Evolutionary conservation across 1,140 invertebrate genomes (phyloP).

Genomic region (Drosophila suzukii): DNA sequence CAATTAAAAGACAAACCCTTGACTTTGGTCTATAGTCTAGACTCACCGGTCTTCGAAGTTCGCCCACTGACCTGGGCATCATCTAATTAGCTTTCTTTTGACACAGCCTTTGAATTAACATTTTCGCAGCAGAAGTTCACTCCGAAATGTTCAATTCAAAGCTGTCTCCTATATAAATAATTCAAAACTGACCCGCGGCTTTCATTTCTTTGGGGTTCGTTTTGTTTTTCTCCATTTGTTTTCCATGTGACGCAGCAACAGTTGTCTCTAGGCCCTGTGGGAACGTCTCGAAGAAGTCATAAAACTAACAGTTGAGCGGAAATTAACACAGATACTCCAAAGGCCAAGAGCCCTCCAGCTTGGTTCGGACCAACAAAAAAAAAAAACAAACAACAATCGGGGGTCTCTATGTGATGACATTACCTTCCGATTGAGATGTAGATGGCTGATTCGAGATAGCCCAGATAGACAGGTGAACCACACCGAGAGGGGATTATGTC

Average conservation of each 20-base stretch:
- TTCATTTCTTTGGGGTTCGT: slow-evolving; percentile 50
- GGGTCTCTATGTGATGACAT: slow-evolving; percentile 35
- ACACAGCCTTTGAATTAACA: slow-evolving; percentile 62
- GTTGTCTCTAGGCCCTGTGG: slow-evolving; percentile 51
- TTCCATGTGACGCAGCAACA: slow-evolving; percentile 70
- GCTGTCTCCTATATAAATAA: slow-evolving; percentile 65
- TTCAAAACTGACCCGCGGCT: slow-evolving; percentile 67
- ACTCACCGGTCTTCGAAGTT: slow-evolving; percentile 1
- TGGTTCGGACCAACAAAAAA: slow-evolving; percentile 37
- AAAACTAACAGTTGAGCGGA: slow-evolving; percentile 77
- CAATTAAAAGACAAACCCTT: slow-evolving; percentile 56
- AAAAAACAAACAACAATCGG: slow-evolving; percentile 46
- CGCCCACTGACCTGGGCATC: slow-evolving; percentile 15
- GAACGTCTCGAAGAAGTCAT: slow-evolving; percentile 70
- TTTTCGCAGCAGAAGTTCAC: slow-evolving; percentile 22
- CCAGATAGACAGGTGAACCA: slow-evolving; percentile 34
- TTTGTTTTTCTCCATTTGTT: slow-evolving; percentile 47
- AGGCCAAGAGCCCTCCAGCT: slow-evolving; percentile 38
- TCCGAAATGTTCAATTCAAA: slow-evolving; percentile 35
- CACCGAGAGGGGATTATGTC: slow-evolving; percentile 48
- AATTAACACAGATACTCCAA: slow-evolving; percentile 69
- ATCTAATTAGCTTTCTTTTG: slow-evolving; percentile 76
- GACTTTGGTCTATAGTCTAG: slow-evolving; percentile 44
- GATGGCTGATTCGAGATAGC: slow-evolving; percentile 36
- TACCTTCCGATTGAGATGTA: slow-evolving; percentile 59